phyloP scores from a whole-genome alignment of 2,797 vertebrate species.

The Labeo calbasu region DNA sequence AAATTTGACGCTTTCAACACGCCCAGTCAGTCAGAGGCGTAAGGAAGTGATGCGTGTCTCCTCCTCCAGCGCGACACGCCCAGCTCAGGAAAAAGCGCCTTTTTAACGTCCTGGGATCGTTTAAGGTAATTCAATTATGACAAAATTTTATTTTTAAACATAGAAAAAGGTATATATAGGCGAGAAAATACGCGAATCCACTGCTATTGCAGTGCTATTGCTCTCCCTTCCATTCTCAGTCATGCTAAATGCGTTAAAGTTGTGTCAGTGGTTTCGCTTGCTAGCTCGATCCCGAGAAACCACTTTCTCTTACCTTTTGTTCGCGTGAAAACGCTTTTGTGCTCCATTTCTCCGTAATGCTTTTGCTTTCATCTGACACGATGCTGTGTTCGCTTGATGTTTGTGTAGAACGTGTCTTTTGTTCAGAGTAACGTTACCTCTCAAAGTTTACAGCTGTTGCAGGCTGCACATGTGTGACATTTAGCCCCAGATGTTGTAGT shows the following conservation, averaged over 20 bases:
- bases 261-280: neutral
- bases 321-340: neutral
- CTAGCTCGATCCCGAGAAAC: neutral
- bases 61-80: constrained; percentile 29
- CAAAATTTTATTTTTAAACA: neutral
- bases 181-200: neutral
- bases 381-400: neutral
- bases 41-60: constrained; percentile 26
- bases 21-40: neutral
- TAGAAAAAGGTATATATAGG: neutral
- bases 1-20: neutral
- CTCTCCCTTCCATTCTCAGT: neutral
- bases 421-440: neutral
- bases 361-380: neutral
- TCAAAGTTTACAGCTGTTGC: neutral
- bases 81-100: constrained; percentile 14
- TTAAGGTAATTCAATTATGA: neutral
- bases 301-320: neutral
- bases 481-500: constrained; percentile 32
- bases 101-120: constrained; percentile 15
- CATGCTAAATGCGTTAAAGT: constrained; percentile 1
- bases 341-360: neutral
- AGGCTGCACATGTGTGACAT: constrained; percentile 24
- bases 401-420: neutral
- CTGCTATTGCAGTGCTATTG: neutral